phyloP scores from a whole-genome alignment of 2,888 invertebrate genomes.

The Liopterus haemorrhoidalis region DNA sequence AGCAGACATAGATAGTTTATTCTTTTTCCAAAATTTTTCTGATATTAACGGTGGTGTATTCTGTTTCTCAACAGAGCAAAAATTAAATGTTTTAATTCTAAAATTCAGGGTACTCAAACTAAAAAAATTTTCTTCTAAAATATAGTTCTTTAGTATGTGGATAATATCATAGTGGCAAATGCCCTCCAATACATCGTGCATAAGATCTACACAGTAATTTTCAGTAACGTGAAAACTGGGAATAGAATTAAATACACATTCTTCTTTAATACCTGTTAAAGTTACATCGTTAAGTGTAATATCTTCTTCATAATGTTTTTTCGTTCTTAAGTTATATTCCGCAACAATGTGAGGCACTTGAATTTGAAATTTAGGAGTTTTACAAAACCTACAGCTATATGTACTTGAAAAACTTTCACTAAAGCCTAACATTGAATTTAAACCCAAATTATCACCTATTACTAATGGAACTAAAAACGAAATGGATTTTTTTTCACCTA shows the following conservation, averaged over 20 bases:
- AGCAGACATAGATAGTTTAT: conserved; percentile 1
- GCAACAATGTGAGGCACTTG: background rate
- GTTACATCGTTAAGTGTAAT: conserved; percentile 9
- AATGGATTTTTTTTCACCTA: no score
- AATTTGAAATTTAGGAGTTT: conserved; percentile 15
- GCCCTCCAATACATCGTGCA: conserved; percentile 25
- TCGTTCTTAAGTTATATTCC: conserved; percentile 7
- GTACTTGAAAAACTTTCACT: no score
- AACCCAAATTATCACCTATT: no score
- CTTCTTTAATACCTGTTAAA: conserved; percentile 5
- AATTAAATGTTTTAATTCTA: conserved; percentile 5
- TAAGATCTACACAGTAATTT: conserved; percentile 19
- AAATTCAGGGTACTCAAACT: conserved; percentile 8
- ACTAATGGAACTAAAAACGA: no score
- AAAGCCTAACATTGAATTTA: no score
- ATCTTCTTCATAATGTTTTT: no score
- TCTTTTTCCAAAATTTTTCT: conserved; percentile 7
- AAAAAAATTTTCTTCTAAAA: conserved; percentile 4
- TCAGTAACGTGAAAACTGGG: conserved; percentile 18
- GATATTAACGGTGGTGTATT: conserved; percentile 5
- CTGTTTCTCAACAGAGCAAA: background rate
- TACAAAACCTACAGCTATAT: conserved; percentile 22
- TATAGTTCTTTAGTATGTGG: conserved; percentile 7
- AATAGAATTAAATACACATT: background rate
- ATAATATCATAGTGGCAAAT: conserved; percentile 15